phyloP scores from a whole-genome alignment of 2,888 invertebrate species.

The Plagodis pulveraria region DNA sequence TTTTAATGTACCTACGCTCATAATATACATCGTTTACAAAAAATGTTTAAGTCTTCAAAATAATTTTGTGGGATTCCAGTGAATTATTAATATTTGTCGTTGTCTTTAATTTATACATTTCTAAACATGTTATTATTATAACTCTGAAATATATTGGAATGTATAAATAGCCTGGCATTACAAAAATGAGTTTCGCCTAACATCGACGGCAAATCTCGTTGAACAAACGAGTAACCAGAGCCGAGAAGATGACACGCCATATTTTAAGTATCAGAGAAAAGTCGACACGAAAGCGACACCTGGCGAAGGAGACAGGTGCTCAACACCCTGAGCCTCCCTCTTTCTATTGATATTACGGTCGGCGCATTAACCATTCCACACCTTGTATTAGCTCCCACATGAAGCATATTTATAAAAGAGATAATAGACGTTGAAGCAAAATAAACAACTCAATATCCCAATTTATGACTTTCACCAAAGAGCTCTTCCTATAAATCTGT shows the following conservation, averaged over 20 bases:
- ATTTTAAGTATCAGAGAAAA: conserved; percentile 77
- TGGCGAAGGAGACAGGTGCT: conserved; percentile 57
- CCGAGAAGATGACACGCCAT: conserved; percentile 71
- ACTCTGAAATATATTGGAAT: no score
- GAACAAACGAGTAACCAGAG: conserved; percentile 72
- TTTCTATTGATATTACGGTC: conserved; percentile 77
- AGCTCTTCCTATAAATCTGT: conserved; percentile 8
- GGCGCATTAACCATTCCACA: conserved; percentile 71
- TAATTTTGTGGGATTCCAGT: no score
- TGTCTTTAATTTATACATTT: no score
- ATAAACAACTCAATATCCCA: conserved; percentile 9
- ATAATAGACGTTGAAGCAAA: conserved; percentile 18
- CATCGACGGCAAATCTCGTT: conserved; percentile 60
- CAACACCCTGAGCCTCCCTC: conserved; percentile 45
- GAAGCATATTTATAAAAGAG: conserved; percentile 32
- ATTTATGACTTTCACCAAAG: conserved; percentile 7
- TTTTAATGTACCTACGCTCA: no score
- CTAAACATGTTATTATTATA: no score
- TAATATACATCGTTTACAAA: no score
- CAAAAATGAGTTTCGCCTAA: conserved; percentile 54
- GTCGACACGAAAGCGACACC: conserved; percentile 65
- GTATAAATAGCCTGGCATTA: conserved; percentile 37
- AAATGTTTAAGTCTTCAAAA: no score
- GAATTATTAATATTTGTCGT: no score
- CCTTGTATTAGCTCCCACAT: conserved; percentile 68